A percentile compares a stretch with the other conserved stretches of the same genome.
Conservation (phyloP, 2,113 vertebrate genomes). For the Oostethus manadensis region DNA sequence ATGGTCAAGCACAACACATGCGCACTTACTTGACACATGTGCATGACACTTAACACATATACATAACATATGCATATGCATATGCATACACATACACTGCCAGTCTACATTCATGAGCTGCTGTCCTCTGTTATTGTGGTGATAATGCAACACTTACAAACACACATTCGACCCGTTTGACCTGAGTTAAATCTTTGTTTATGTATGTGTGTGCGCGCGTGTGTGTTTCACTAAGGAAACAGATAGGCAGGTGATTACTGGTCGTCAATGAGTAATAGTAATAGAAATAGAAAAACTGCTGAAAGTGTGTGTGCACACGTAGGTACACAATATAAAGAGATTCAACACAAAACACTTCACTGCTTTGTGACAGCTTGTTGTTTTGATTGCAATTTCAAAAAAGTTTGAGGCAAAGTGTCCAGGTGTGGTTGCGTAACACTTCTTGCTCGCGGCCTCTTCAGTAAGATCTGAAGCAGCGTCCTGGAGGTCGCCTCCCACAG, state of each 20-base stretch:
- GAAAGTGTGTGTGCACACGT: not conserved
- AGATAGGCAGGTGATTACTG: conserved; percentile 26
- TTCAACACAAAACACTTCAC: not conserved
- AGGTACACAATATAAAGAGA: not conserved
- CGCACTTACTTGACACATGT: not conserved
- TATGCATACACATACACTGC: not conserved
- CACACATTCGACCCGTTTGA: not conserved
- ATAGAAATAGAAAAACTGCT: too few species aligned
- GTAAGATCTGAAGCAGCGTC: conserved; percentile 40
- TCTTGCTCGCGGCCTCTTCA: conserved; percentile 27
- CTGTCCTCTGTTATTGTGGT: conserved; percentile 8
- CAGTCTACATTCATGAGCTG: not conserved
- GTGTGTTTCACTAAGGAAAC: conserved; percentile 26
- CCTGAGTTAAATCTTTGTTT: not conserved
- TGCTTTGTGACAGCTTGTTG: not conserved
- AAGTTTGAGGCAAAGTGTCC: not conserved
- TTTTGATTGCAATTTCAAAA: not conserved
- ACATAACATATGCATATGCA: too few species aligned
- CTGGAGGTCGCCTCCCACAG: conserved; percentile 51
- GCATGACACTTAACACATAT: not conserved
- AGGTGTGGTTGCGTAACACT: conserved; percentile 38
- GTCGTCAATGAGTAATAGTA: conserved; percentile 24
- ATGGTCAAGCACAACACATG: not conserved
- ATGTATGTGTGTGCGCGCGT: not conserved
- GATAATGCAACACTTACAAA: not conserved